Conservation (phyloP, 2,113 vertebrate species). For the Brachirus orientalis region DNA sequence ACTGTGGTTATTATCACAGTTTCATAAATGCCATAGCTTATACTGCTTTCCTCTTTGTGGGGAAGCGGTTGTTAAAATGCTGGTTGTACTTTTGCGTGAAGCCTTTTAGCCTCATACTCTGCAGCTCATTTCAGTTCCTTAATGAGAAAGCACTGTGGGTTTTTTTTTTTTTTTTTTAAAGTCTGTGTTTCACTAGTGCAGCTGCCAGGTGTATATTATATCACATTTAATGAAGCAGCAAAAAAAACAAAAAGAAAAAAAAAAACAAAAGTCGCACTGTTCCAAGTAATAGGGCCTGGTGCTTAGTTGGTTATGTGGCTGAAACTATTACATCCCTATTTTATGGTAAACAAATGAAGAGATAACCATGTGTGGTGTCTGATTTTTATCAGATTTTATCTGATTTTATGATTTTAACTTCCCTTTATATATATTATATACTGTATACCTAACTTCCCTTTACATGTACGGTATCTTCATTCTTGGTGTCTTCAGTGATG, state of each 20-base stretch:
- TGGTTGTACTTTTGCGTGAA: neutral
- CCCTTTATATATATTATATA: too few species aligned
- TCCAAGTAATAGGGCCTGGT: slow-evolving; percentile 32
- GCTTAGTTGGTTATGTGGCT: slow-evolving; percentile 23
- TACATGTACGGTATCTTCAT: too few species aligned
- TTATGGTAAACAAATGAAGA: slow-evolving; percentile 21
- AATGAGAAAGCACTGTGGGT: slow-evolving; percentile 14
- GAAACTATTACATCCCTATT: slow-evolving; percentile 26
- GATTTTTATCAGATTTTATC: too few species aligned
- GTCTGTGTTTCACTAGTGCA: slow-evolving; percentile 8
- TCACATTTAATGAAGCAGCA: slow-evolving; percentile 37
- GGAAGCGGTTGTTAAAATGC: neutral
- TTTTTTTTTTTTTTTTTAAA: neutral
- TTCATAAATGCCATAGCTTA: neutral
- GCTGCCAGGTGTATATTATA: slow-evolving; percentile 36
- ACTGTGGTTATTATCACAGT: neutral
- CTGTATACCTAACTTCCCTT: too few species aligned
- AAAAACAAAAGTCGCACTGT: neutral
- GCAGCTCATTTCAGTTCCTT: slow-evolving; percentile 26
- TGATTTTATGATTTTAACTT: too few species aligned
- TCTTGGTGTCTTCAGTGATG: neutral
- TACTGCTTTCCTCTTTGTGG: too few species aligned
- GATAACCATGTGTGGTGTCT: neutral
- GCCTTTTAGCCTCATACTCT: neutral
- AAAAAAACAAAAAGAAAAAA: neutral